Conservation (phyloP, 1,140 invertebrate genomes). For the Ptiloglossa arizonensis region DNA sequence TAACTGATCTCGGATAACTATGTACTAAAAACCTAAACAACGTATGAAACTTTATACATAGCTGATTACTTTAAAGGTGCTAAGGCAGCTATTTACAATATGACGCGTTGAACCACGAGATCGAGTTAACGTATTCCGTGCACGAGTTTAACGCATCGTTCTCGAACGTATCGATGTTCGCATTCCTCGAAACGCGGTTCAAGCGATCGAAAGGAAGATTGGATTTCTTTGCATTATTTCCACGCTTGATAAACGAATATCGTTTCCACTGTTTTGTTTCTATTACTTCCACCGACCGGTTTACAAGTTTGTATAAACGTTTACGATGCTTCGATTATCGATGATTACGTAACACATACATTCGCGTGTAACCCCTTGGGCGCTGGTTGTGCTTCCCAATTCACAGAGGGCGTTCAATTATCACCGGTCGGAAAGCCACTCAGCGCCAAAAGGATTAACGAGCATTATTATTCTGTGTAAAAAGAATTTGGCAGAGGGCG, state of each 20-base stretch:
- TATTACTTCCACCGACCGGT: not conserved
- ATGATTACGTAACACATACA: not conserved
- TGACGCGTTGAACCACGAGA: constrained; percentile 43
- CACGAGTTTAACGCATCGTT: not conserved
- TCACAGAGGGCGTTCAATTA: not conserved
- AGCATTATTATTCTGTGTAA: not conserved
- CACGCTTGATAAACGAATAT: constrained; percentile 17
- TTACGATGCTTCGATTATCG: not conserved
- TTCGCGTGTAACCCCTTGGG: not conserved
- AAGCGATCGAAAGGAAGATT: constrained; percentile 67
- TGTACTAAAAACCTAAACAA: constrained; percentile 77
- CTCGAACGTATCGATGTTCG: not conserved
- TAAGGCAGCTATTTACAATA: constrained; percentile 71
- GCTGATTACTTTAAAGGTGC: constrained; percentile 68
- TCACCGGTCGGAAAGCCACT: too few species aligned
- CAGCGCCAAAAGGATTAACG: not conserved
- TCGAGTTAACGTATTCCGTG: not conserved
- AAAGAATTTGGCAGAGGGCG: not conserved
- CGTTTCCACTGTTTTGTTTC: not conserved
- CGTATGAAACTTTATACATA: constrained; percentile 78
- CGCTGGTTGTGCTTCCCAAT: not conserved
- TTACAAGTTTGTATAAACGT: not conserved
- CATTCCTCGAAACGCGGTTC: constrained; percentile 36
- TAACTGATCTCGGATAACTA: constrained; percentile 76
- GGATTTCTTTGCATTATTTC: constrained; percentile 60